Base-by-base conservation (phyloP, 2,888 invertebrate species). In the Prosapia bicincta region DNA sequence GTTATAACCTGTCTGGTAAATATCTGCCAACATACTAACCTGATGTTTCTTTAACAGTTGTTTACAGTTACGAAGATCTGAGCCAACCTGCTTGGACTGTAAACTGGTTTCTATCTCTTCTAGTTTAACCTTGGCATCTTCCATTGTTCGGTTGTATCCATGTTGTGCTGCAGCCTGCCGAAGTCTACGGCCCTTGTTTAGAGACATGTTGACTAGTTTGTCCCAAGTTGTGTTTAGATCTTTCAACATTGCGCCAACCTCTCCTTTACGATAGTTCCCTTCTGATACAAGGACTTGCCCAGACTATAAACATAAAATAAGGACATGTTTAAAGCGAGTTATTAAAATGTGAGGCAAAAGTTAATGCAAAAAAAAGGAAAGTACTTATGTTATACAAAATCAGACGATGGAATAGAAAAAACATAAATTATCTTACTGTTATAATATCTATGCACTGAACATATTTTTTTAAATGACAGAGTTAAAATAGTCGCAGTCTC, bases 91-190 rank as follows among this genome's bases (percentile, higher is more conserved):
- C 66, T 91, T 91, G 79, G 94, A 93, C 81, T 89, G 89, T 54
- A 98, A 87, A 0, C 91, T 90, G 0, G 88, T 87, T 82, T 96
- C 94, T 81, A 99, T 88, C 83, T 98, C 97, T 77, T 92, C 91
- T 20, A 99, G 87, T 81, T 96, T 95, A 25, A 90, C 89, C 80
- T 94, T 90, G 0, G 97, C 96, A 85, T 97, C 97, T 80, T 97
- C 97, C 81, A 99, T 90, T 0, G 93, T 91, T 71, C 93, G 89
- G 84, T 89, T 91, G 82, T 92, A 90, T 3, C 82, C 83, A 74
- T 94, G 92, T 84, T 97, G 96, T 26, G 93, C 91, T 0, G 92
- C 90, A 0, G 98, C 98, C 85, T 98, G 96, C n/a, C 94, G 86
- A 77, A 98, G 86, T 83, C 90, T 92, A 85, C 88, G 90, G 81